Base-by-base conservation (phyloP, 23 tunicate genomes). In the Botrylloides violaceus region DNA sequence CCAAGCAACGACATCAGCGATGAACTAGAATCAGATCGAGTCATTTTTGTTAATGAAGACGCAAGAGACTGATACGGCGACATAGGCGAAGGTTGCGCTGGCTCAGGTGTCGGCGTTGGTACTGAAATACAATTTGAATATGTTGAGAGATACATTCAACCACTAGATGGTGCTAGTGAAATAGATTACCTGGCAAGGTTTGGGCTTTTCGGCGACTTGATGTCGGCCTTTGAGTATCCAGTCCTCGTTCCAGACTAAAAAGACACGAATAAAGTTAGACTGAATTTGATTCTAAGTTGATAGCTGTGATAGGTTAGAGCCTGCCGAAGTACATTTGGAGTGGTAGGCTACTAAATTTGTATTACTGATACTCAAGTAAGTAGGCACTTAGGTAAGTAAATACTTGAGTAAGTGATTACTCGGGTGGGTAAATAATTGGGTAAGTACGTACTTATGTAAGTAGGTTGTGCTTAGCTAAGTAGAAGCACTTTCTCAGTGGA, bases 101-200 rank as follows among this genome's bases (percentile, higher is more conserved):
- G 32, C 32, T 68, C 74, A 6, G 74, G 74, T 43, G 74, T 68
- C 12, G 74, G 74, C 37, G 74, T 68, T 36, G 74, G 74, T 6
- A 68, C 58, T 63, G 70, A 25, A 34, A 63, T 25, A 15, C 34
- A 9, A 43, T 43, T 9, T 43, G 9, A 15, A 7, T 43, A 43
- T 7, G 9, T 7, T 43, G 53, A 7, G 15, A 43, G 12, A 43
- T 43, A 43, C 53, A 43, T 7, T 7, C 15, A 15, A 7, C 9
- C 53, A 15, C 12, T 43, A 43, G 53, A 7, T 43, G 9, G 9
- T 9, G 15, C 53, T 43, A 43, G 53, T 9, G 53, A 7, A 7
- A n/a, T n/a, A n/a, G n/a, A n/a, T n/a, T 60, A 84, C 92, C 92
- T 50, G 94, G 94, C 84, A 85, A 72, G 1, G 94, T 85, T 30